phyloP scores from a whole-genome alignment of 2,113 vertebrate species.

The Limanda limanda region DNA sequence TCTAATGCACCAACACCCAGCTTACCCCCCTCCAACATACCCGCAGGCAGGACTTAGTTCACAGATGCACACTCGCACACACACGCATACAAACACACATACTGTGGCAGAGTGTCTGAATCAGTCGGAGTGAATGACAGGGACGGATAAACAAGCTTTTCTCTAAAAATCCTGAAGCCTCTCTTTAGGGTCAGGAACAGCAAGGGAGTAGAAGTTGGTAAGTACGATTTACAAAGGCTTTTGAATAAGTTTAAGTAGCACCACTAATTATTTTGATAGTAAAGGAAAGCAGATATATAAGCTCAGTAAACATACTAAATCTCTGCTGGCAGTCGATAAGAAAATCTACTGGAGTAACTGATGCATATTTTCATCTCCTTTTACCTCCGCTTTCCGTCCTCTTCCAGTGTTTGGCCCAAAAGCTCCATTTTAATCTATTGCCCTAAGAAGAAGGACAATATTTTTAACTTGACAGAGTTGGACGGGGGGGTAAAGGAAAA shows the following conservation, averaged over 20 bases:
- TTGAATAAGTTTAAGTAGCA: constrained; percentile 7
- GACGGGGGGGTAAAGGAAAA: constrained; percentile 25
- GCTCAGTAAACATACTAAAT: constrained; percentile 11
- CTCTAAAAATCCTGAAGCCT: constrained; percentile 2
- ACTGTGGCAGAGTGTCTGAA: not conserved
- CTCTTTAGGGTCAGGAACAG: constrained; percentile 15
- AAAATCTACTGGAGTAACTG: not conserved
- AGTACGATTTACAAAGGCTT: constrained; percentile 7
- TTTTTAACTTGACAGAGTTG: constrained; percentile 64
- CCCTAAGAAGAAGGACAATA: constrained; percentile 66
- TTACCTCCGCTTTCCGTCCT: not conserved
- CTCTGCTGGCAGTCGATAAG: constrained; percentile 19
- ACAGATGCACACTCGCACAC: constrained; percentile 10
- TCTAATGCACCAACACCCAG: constrained; percentile 14
- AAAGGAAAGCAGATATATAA: constrained; percentile 9
- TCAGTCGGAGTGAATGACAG: constrained; percentile 23
- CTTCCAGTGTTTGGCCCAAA: constrained; percentile 44
- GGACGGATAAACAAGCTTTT: constrained; percentile 17
- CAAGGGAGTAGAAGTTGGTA: constrained; percentile 1
- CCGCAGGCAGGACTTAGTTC: constrained; percentile 38
- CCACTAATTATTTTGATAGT: constrained; percentile 31
- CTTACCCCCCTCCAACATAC: constrained; percentile 23
- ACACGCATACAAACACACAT: constrained; percentile 4
- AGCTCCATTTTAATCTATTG: constrained; percentile 66
- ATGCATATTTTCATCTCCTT: constrained; percentile 17